Conservation (phyloP, 2,113 vertebrate species). For the Cromileptes altivelis region DNA sequence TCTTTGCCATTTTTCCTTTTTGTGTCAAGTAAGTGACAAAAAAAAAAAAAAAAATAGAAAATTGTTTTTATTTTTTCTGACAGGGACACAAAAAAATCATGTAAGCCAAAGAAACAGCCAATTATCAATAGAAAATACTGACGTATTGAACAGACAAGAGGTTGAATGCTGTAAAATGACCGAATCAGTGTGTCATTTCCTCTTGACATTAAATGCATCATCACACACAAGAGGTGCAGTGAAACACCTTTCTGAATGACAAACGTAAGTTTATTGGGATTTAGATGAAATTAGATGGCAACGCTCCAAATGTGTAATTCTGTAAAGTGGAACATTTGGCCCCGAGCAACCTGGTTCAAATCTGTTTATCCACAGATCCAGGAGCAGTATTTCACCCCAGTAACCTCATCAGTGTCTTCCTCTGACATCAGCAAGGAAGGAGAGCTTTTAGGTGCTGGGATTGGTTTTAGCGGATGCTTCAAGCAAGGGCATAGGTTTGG, state of each 20-base stretch:
- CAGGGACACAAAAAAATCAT: too few relatives aligned
- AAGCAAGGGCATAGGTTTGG: too few relatives aligned
- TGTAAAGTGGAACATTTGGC: slow-evolving; percentile 58
- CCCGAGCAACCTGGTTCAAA: slow-evolving; percentile 45
- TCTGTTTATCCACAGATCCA: slow-evolving; percentile 66
- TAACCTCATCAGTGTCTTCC: slow-evolving; percentile 64
- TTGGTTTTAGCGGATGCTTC: slow-evolving; percentile 43
- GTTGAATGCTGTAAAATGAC: background rate
- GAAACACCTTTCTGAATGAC: slow-evolving; percentile 5
- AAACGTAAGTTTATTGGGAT: slow-evolving; percentile 44
- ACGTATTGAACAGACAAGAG: background rate
- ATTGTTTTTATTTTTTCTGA: too few relatives aligned
- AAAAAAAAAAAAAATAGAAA: too few relatives aligned
- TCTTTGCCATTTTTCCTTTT: background rate
- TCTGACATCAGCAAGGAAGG: slow-evolving; percentile 33
- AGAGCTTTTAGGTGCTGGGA: slow-evolving; percentile 4
- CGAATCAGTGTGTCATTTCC: background rate
- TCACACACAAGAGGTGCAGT: background rate
- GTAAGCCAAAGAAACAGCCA: too few relatives aligned
- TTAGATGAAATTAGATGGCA: slow-evolving; percentile 43
- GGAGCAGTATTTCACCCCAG: slow-evolving; percentile 62
- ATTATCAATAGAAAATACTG: background rate
- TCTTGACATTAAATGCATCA: background rate
- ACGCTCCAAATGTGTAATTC: slow-evolving; percentile 46
- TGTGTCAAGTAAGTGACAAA: too few relatives aligned